These are phyloP conservation scores for Elysia crispata DNA, from an alignment of 2,888 invertebrate genomes.

Conservation along the genomic window DNA sequence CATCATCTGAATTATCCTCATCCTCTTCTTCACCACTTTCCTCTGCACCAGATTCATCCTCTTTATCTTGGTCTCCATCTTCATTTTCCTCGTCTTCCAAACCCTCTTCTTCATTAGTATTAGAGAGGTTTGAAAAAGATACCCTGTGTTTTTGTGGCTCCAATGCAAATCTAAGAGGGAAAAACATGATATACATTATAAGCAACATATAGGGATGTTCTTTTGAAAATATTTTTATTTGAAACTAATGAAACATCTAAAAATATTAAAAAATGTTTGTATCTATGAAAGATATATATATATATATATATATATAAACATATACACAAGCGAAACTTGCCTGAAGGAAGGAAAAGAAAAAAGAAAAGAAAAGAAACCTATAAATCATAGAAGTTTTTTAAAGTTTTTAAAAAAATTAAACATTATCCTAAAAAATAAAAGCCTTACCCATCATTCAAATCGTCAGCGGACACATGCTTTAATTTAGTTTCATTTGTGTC, in stretches of 20 bases:
- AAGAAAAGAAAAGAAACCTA: neutral
- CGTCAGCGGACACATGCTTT: conserved; percentile 45
- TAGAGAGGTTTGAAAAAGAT: conserved; percentile 5
- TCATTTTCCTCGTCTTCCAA: neutral
- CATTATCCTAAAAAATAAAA: neutral
- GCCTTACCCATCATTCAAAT: conserved; percentile 41
- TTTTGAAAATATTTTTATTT: too few species aligned
- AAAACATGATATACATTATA: too few species aligned
- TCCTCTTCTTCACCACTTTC: conserved; percentile 38
- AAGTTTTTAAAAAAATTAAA: too few species aligned
- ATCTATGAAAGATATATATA: neutral
- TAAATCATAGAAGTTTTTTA: too few species aligned
- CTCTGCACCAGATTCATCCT: conserved; percentile 1
- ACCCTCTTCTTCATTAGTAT: conserved; percentile 3
- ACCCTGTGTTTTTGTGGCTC: conserved; percentile 26
- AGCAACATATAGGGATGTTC: too few species aligned
- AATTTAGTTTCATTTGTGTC: conserved; percentile 51
- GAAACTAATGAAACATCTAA: too few species aligned
- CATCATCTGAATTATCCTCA: conserved; percentile 41
- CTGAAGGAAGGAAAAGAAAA: neutral
- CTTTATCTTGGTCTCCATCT: neutral
- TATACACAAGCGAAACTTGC: too few species aligned
- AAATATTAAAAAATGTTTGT: too few species aligned
- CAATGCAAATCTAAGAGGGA: conserved; percentile 41
- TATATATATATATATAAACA: neutral